These are phyloP conservation scores for Macropis europaea DNA, from an alignment of 2,888 invertebrate species.

Conservation along the genomic window DNA sequence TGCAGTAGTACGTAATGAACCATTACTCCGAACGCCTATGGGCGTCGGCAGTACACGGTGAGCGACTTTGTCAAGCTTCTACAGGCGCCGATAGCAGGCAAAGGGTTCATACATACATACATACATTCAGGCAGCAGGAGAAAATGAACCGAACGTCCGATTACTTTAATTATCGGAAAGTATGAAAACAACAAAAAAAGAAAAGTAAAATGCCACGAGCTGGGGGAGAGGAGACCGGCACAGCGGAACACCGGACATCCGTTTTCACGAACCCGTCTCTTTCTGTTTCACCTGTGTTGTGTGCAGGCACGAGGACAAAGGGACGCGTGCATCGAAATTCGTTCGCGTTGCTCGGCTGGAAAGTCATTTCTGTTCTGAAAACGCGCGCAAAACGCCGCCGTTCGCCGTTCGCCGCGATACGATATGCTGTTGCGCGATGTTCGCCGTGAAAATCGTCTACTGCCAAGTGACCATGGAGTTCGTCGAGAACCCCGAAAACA, in stretches of 20 bases:
- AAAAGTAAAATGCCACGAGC: too few species aligned
- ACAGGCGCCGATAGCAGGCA: too few species aligned
- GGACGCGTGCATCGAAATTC: constrained; percentile 50
- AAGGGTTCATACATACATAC: too few species aligned
- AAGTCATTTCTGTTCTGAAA: constrained; percentile 40
- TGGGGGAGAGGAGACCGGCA: constrained; percentile 28
- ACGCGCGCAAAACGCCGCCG: constrained; percentile 14
- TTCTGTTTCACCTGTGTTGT: constrained; percentile 32
- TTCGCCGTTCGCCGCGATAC: constrained; percentile 26
- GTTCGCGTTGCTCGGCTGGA: constrained; percentile 10
- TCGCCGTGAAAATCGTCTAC: constrained; percentile 76
- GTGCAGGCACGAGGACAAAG: constrained; percentile 44
- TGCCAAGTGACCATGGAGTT: constrained; percentile 77
- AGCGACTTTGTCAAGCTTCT: too few species aligned
- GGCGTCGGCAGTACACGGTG: too few species aligned
- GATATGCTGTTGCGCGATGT: constrained; percentile 67
- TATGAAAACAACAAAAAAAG: constrained; percentile 8
- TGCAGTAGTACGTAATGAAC: too few species aligned
- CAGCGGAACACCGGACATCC: constrained; percentile 78
- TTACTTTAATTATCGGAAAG: too few species aligned
- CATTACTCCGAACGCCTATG: too few species aligned
- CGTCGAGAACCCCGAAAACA: constrained; percentile 48
- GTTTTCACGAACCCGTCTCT: constrained; percentile 64
- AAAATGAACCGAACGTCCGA: too few species aligned
- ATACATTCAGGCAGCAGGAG: too few species aligned